Evolutionary conservation across 2,113 vertebrate species (phyloP).

Genomic region (Psammodynastes pulverulentus): DNA sequence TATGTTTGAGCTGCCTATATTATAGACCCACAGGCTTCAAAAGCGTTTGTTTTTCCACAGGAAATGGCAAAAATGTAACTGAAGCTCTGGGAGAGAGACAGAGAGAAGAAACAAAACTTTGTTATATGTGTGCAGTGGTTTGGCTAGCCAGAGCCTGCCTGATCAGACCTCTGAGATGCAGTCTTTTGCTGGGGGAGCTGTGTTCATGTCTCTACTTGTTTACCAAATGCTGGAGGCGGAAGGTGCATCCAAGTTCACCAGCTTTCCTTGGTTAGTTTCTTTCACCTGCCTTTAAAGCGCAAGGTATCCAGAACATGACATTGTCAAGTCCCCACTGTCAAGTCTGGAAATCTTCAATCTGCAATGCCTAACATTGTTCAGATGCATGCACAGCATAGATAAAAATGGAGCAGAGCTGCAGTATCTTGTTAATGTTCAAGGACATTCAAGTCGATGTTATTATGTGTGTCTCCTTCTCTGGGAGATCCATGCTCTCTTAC

Average conservation of each 20-base stretch:
- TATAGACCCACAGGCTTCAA: conserved; percentile 30
- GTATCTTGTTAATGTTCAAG: neutral
- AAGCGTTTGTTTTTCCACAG: conserved; percentile 65
- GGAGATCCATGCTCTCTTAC: neutral
- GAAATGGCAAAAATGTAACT: conserved; percentile 70
- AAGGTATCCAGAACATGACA: neutral
- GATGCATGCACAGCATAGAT: conserved; percentile 19
- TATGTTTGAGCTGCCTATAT: conserved; percentile 10
- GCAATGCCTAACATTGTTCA: conserved; percentile 13
- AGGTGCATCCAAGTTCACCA: conserved; percentile 42
- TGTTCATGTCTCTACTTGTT: conserved; percentile 72
- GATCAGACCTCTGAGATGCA: conserved; percentile 64
- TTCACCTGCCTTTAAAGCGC: neutral
- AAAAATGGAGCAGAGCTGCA: neutral
- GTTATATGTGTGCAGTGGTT: conserved; percentile 68
- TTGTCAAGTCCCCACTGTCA: neutral
- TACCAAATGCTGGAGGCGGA: conserved; percentile 46
- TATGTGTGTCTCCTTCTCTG: neutral
- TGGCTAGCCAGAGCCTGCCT: conserved; percentile 59
- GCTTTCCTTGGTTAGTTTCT: conserved; percentile 21
- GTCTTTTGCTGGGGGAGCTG: conserved; percentile 69
- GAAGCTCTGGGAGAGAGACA: conserved; percentile 50
- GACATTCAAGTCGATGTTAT: neutral
- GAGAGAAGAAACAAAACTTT: conserved; percentile 72
- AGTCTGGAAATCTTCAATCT: conserved; percentile 7